These are phyloP conservation scores for Euleptes europaea DNA, from an alignment of 2,113 vertebrate genomes.

Conservation along the genomic window DNA sequence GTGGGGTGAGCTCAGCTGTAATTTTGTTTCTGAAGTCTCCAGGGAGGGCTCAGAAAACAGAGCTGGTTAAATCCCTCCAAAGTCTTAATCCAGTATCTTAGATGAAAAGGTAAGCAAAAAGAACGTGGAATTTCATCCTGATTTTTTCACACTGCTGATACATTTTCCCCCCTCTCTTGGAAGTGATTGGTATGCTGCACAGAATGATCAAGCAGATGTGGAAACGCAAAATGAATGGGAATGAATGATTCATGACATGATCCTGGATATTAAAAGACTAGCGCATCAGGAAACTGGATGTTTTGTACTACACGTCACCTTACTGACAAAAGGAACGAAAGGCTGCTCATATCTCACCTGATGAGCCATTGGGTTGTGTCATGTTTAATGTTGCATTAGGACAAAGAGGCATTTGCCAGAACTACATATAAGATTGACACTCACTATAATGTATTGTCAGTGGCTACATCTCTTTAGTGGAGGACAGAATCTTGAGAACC, in stretches of 20 bases:
- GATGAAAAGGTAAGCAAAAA: conserved; percentile 19
- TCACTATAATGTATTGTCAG: conserved; percentile 34
- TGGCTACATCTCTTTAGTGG: conserved; percentile 41
- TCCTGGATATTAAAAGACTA: conserved; percentile 5
- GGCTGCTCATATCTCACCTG: conserved; percentile 26
- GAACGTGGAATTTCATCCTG: conserved; percentile 20
- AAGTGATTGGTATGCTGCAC: conserved; percentile 30
- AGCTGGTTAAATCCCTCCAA: conserved; percentile 10
- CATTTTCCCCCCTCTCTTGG: conserved; percentile 16
- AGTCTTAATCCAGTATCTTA: conserved; percentile 23
- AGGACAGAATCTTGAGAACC: conserved; percentile 47
- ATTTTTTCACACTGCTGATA: conserved; percentile 11
- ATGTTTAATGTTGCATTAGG: conserved; percentile 27
- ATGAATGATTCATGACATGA: conserved; percentile 39
- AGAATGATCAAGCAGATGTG: conserved; percentile 23
- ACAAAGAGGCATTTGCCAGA: conserved; percentile 53
- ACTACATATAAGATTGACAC: conserved; percentile 11
- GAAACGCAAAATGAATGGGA: background rate
- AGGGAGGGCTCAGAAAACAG: conserved; percentile 17
- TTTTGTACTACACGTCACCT: background rate
- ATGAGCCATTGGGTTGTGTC: conserved; percentile 48
- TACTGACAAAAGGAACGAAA: conserved; percentile 13
- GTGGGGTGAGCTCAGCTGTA: background rate
- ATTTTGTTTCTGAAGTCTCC: conserved; percentile 24
- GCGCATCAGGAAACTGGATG: background rate